phyloP scores from a whole-genome alignment of 2,888 invertebrate species.

The Chymomyza procnemis region DNA sequence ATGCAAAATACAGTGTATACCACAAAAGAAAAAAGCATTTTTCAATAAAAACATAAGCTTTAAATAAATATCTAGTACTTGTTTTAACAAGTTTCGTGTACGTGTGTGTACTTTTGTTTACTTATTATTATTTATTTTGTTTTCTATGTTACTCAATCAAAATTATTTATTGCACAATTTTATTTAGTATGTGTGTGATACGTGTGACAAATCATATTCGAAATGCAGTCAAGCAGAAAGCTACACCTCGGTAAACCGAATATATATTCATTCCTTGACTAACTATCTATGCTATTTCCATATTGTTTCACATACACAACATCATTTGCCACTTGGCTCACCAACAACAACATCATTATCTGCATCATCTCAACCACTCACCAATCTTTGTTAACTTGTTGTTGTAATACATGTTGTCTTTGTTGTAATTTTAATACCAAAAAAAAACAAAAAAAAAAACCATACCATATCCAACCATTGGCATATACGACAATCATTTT shows the following conservation, averaged over 20 bases:
- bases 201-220: not conserved
- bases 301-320: not conserved
- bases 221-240: slow-evolving; percentile 4
- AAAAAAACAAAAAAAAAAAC: not conserved
- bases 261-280: not conserved
- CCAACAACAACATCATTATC: not conserved
- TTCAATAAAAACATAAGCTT: no score
- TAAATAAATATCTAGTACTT: not conserved
- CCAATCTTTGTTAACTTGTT: not conserved
- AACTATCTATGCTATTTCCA: not conserved
- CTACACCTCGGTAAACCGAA: not conserved
- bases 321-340: not conserved
- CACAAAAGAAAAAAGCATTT: no score
- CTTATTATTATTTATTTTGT: not conserved
- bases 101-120: slow-evolving; percentile 6
- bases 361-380: not conserved
- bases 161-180: not conserved
- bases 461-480: not conserved
- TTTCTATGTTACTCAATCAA: not conserved
- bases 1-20: no score
- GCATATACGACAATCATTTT: not conserved
- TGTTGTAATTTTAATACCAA: slow-evolving; percentile 1
- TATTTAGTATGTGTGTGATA: not conserved
- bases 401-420: slow-evolving; percentile 2
- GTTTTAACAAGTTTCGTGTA: not conserved